Conservation (phyloP, 2,797 vertebrate species). For the Iguana delicatissima region DNA sequence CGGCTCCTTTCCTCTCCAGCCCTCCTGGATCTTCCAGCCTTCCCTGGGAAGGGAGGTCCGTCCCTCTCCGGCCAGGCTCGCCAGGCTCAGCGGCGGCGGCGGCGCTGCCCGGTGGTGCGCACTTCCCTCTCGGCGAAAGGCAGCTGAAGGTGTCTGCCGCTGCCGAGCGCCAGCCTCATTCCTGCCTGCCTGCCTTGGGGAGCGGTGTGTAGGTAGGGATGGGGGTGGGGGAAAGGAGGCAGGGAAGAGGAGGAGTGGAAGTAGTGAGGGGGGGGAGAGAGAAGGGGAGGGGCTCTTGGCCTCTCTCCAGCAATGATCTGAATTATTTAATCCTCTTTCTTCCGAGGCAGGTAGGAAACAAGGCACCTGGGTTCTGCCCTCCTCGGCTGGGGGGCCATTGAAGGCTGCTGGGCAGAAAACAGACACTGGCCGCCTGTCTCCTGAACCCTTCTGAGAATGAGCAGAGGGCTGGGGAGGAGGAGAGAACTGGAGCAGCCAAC, state of each 20-base stretch:
- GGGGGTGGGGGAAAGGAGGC: slow-evolving; percentile 60
- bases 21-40: not conserved
- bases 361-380: slow-evolving; percentile 60
- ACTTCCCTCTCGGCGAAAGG: not conserved
- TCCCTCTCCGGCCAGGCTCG: not conserved
- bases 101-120: not conserved
- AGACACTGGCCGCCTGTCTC: slow-evolving; percentile 17
- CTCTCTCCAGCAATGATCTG: slow-evolving; percentile 53
- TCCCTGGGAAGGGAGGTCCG: not conserved
- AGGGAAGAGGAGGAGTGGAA: slow-evolving; percentile 70
- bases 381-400: slow-evolving; percentile 54
- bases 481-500: not conserved
- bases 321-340: slow-evolving; percentile 76
- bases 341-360: slow-evolving; percentile 43
- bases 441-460: slow-evolving; percentile 59
- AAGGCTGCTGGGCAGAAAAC: slow-evolving; percentile 25
- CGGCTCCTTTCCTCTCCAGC: not conserved
- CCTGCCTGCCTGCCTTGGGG: slow-evolving; percentile 49
- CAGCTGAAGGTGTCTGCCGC: not conserved
- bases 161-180: slow-evolving; percentile 31
- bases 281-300: slow-evolving; percentile 70
- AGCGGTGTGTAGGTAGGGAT: slow-evolving; percentile 68
- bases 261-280: slow-evolving; percentile 50
- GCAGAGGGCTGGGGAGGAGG: not conserved
- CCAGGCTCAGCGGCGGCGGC: not conserved